These are phyloP conservation scores for Thryonomys swinderianus DNA, from an alignment of 2,113 vertebrate species.

Conservation along the genomic window DNA sequence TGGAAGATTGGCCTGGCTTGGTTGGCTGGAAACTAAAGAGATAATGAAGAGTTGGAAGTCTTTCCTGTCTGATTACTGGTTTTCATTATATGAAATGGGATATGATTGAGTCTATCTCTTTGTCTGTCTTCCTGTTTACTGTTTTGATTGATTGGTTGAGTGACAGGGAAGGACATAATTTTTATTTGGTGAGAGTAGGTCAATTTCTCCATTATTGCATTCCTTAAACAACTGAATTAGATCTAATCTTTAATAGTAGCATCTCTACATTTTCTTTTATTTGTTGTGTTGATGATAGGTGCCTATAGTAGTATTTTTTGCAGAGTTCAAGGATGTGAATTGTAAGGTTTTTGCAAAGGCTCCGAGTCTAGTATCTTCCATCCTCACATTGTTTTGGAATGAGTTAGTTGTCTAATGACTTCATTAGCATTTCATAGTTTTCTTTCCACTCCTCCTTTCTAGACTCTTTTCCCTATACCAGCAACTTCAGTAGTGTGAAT, in stretches of 20 bases:
- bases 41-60: neutral
- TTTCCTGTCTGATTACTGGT: neutral
- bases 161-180: neutral
- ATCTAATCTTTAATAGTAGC: neutral
- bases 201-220: neutral
- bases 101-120: neutral
- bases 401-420: neutral
- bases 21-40: neutral
- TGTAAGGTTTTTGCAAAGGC: neutral
- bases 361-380: neutral
- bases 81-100: neutral
- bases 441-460: neutral
- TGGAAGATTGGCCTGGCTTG: neutral
- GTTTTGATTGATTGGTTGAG: neutral
- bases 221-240: neutral
- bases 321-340: neutral
- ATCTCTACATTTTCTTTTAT: neutral
- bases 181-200: neutral
- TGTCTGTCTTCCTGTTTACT: neutral
- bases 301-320: neutral
- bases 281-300: neutral
- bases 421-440: fast-evolving
- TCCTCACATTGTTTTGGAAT: neutral
- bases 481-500: neutral
- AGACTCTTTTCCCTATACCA: neutral